phyloP scores from a whole-genome alignment of 2,113 vertebrate genomes.

The Rhombomys opimus region DNA sequence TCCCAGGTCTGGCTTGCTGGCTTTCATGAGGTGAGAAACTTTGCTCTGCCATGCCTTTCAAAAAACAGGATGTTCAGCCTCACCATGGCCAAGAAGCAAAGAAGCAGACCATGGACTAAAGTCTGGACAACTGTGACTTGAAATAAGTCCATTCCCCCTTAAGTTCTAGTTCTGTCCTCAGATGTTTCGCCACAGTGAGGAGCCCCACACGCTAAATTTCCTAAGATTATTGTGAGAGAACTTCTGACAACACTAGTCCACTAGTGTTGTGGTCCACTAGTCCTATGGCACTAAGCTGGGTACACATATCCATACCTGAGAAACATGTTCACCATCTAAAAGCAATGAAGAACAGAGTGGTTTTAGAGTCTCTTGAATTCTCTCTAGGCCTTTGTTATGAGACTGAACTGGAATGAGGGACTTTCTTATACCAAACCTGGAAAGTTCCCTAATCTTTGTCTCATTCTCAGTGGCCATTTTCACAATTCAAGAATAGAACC shows the following conservation, averaged over 20 bases:
- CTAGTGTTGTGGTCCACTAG: background rate
- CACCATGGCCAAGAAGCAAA: background rate
- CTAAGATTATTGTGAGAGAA: conserved; percentile 14
- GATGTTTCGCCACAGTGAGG: background rate
- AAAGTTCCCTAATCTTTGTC: background rate
- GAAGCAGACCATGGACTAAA: background rate
- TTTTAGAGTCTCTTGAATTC: background rate
- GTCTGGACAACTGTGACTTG: background rate
- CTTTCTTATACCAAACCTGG: conserved; percentile 2
- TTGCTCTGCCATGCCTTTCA: background rate
- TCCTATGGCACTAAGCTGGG: background rate
- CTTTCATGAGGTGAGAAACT: background rate
- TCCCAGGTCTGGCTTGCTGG: background rate
- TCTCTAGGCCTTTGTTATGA: background rate
- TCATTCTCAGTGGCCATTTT: background rate
- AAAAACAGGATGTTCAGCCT: background rate
- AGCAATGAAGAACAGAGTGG: background rate
- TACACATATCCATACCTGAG: background rate
- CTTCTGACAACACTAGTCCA: background rate
- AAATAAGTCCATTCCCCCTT: background rate
- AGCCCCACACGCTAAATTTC: background rate
- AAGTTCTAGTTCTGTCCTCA: too few relatives aligned
- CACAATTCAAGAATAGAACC: conserved; percentile 22
- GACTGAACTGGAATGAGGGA: conserved; percentile 1
- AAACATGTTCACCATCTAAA: conserved; percentile 22